These are phyloP conservation scores for Zygothrica quintamaculata DNA, from an alignment of 2,888 invertebrate genomes.

Conservation along the genomic window DNA sequence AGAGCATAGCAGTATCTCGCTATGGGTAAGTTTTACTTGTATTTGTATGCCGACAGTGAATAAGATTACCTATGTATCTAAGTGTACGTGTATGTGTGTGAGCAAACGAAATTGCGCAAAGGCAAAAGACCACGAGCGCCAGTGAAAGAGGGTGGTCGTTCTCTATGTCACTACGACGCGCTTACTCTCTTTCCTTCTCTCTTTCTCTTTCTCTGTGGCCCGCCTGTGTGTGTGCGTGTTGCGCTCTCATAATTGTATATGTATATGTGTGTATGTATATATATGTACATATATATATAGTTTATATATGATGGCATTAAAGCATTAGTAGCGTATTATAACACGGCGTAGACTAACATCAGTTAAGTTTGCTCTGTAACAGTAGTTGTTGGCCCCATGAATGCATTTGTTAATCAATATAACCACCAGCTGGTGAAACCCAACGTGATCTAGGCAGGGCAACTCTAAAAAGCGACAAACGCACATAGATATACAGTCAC, in stretches of 20 bases:
- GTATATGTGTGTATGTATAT: slow-evolving; percentile 20
- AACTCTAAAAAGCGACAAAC: slow-evolving; percentile 29
- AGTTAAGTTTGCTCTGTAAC: slow-evolving; percentile 27
- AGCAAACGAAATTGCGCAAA: slow-evolving; percentile 69
- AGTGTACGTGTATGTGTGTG: slow-evolving; percentile 41
- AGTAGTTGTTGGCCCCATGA: slow-evolving; percentile 14
- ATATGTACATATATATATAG: slow-evolving; percentile 21
- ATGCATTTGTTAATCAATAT: slow-evolving; percentile 67
- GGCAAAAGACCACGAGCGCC: slow-evolving; percentile 53
- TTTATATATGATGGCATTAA: slow-evolving; percentile 65
- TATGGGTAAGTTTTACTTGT: slow-evolving; percentile 73
- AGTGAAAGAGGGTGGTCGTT: slow-evolving; percentile 68
- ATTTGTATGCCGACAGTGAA: slow-evolving; percentile 61
- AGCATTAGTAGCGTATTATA: slow-evolving; percentile 64
- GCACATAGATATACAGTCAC: too few species aligned
- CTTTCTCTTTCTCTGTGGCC: slow-evolving; percentile 21
- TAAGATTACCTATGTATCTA: slow-evolving; percentile 33
- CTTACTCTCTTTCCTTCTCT: slow-evolving; percentile 20
- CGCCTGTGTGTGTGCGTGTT: slow-evolving; percentile 39
- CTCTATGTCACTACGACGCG: slow-evolving; percentile 23
- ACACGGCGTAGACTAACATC: slow-evolving; percentile 43
- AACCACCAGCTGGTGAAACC: slow-evolving; percentile 63
- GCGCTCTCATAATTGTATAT: slow-evolving; percentile 30
- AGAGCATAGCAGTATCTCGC: slow-evolving; percentile 75
- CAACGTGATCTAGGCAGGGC: slow-evolving; percentile 42